phyloP scores from a whole-genome alignment of 1,140 invertebrate genomes.

The Trichonephila clavipes region DNA sequence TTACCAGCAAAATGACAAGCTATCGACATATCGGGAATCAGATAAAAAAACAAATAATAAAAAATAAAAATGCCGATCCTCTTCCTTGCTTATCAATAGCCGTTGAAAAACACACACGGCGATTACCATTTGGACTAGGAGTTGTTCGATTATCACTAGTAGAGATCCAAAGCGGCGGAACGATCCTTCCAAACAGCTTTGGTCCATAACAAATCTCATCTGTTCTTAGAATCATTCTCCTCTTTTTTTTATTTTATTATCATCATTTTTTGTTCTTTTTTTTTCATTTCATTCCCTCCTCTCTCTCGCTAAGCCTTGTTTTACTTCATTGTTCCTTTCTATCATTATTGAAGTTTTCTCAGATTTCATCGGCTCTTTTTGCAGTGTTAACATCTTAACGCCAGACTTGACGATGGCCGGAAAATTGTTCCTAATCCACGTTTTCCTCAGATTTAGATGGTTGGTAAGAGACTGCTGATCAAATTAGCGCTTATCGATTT shows the following conservation, averaged over 20 bases:
- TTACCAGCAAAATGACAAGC: slow-evolving; percentile 35
- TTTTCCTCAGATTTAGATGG: slow-evolving; percentile 16
- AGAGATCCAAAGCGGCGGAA: not conserved
- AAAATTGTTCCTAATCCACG: slow-evolving; percentile 38
- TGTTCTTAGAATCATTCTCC: not conserved
- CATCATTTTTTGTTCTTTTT: not conserved
- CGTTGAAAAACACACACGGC: slow-evolving; percentile 49
- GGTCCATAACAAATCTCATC: slow-evolving; percentile 37
- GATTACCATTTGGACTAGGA: slow-evolving; percentile 36
- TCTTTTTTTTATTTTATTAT: not conserved
- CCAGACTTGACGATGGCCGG: not conserved
- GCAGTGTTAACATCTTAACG: slow-evolving; percentile 23
- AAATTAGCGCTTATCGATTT: not conserved
- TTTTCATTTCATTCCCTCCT: not conserved
- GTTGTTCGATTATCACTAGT: slow-evolving; percentile 8
- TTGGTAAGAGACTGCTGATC: not conserved
- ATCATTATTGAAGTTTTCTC: slow-evolving; percentile 32
- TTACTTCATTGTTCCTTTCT: slow-evolving; percentile 23
- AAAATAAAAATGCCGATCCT: not conserved
- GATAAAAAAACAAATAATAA: not conserved
- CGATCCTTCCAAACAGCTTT: slow-evolving; percentile 5
- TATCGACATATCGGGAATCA: slow-evolving; percentile 50
- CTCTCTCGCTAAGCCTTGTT: not conserved
- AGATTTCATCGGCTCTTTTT: not conserved
- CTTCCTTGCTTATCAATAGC: slow-evolving; percentile 12